phyloP scores from a whole-genome alignment of 92 coral and sea anemone genomes.

The Palythoa caribaeorum region DNA sequence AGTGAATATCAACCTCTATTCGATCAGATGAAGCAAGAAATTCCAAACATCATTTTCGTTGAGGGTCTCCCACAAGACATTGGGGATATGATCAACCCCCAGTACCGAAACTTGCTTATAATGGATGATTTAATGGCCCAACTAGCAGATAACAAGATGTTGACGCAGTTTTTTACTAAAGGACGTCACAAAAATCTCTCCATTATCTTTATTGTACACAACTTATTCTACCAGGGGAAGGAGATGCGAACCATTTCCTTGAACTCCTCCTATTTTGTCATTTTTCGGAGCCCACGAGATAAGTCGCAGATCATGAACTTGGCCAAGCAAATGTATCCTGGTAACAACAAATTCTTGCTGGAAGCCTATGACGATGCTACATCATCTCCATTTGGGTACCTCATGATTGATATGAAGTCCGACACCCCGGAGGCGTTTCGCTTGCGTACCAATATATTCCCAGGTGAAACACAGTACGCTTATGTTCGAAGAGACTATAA shows the following conservation, averaged over 20 bases:
- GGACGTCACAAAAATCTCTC: slow-evolving; percentile 57
- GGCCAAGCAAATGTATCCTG: slow-evolving; percentile 55
- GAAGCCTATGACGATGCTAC: slow-evolving; percentile 64
- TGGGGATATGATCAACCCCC: background rate
- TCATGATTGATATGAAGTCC: slow-evolving; percentile 62
- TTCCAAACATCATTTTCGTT: background rate
- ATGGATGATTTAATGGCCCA: slow-evolving; percentile 66
- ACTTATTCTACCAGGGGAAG: background rate
- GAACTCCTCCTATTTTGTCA: background rate
- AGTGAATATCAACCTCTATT: background rate
- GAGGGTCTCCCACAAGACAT: background rate
- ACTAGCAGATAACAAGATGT: slow-evolving; percentile 37
- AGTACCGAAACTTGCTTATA: slow-evolving; percentile 31
- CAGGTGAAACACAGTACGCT: background rate
- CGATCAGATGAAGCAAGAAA: background rate
- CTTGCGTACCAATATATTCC: background rate
- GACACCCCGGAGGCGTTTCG: slow-evolving; percentile 49
- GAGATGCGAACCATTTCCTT: background rate
- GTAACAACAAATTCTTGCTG: slow-evolving; percentile 29
- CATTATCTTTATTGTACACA: background rate
- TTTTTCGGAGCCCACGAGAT: slow-evolving; percentile 59
- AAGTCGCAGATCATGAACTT: slow-evolving; percentile 54
- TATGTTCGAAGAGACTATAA: background rate
- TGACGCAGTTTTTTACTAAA: slow-evolving; percentile 37
- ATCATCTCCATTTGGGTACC: slow-evolving; percentile 43